These are phyloP conservation scores for Sander lucioperca DNA, from an alignment of 2,113 vertebrate species.

Conservation along the genomic window DNA sequence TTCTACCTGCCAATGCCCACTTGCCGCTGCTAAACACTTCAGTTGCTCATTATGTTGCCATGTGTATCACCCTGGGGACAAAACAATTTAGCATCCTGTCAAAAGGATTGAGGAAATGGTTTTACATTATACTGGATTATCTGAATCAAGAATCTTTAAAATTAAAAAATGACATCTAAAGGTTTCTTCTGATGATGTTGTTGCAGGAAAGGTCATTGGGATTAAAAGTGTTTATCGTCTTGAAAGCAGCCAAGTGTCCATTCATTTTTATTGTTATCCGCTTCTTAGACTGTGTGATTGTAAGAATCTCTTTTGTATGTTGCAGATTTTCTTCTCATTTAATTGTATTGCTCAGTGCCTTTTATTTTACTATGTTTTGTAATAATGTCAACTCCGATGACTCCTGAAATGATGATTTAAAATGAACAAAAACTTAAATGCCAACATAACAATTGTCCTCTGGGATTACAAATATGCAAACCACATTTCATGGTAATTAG, in stretches of 20 bases:
- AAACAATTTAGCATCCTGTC: constrained; percentile 60
- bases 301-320: too few species aligned
- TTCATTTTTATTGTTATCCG: neutral
- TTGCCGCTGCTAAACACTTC: constrained; percentile 48
- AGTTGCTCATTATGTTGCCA: constrained; percentile 60
- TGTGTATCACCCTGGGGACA: constrained; percentile 43
- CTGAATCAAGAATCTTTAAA: neutral
- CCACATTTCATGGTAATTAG: too few species aligned
- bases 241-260: neutral
- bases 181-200: neutral
- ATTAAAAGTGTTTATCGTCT: neutral
- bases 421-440: neutral
- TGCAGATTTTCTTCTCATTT: too few species aligned
- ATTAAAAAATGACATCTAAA: neutral
- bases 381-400: too few species aligned
- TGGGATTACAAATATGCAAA: too few species aligned
- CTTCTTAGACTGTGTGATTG: neutral
- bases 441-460: neutral
- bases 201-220: neutral
- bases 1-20: constrained; percentile 48
- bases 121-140: neutral
- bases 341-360: too few species aligned
- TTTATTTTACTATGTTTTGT: too few species aligned
- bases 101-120: constrained; percentile 12
- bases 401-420: too few species aligned